Base-by-base conservation (phyloP, 1,140 invertebrate species). In the Cydia strobilella region DNA sequence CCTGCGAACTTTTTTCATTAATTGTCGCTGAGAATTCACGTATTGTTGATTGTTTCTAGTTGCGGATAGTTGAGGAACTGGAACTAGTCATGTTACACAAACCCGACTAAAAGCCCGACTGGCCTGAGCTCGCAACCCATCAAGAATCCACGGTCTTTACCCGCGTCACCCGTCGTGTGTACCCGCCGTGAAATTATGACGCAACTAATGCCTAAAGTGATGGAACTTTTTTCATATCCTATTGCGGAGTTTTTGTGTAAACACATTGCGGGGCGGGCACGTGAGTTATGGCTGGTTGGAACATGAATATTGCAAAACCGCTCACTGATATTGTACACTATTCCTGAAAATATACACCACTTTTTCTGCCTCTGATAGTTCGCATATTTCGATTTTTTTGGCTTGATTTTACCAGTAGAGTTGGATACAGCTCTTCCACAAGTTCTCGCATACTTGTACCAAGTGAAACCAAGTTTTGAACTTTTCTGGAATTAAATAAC, bases 141-240 rank as follows among this genome's bases (percentile, higher is more conserved):
- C 54, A 59, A 59, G 54, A 59, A 23, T 23, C 18, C 54, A 3
- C 51, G 7, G 27, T 35, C 62, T 12, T 35, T 27, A 31, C 65
- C 65, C 65, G 65, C 65, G n/a, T 69, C 31, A 69, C 65, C 63
- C 65, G 35, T 18, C 31, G 31, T 69, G 65, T 42, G 65, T 69
- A 39, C 65, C 65, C 27, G 65, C 65, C 65, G n/a, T 69, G 65
- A 69, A 69, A 69, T 69, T 69, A 69, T 69, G 65, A 69, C 65
- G 31, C 65, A 69, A 69, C 35, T 69, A 69, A 69, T 69, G 31
- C 65, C 18, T 69, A 69, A 69, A 69, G 65, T 69, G 65, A 69
- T 69, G 65, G 65, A 69, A 69, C 65, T 69, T 69, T 69, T 69
- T 69, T 69, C 65, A 69, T 69, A 69, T 69, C 65, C 6, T 69